These are phyloP conservation scores for Agriopis leucophaearia DNA, from an alignment of 2,888 invertebrate genomes.

Conservation along the genomic window DNA sequence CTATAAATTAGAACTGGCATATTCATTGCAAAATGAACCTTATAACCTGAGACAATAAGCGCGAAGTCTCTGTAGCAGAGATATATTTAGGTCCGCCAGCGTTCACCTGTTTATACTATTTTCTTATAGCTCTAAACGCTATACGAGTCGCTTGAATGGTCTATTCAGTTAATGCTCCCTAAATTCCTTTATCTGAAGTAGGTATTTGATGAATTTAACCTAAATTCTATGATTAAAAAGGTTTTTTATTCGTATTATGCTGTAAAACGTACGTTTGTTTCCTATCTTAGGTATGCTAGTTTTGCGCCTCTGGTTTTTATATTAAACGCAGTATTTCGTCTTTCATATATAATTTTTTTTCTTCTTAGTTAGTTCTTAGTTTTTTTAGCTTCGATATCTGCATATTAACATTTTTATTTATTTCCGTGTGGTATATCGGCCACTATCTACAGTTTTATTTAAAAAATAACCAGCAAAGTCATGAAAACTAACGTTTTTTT, in stretches of 20 bases:
- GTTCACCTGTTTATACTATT: conserved; percentile 34
- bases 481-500: too few species aligned
- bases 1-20: conserved; percentile 35
- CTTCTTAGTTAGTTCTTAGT: too few species aligned
- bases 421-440: too few species aligned
- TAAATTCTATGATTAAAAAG: conserved; percentile 24
- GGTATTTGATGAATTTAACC: conserved; percentile 29
- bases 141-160: conserved; percentile 36
- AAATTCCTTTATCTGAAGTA: conserved; percentile 30
- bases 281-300: not conserved
- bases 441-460: too few species aligned
- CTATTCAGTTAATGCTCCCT: conserved; percentile 34
- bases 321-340: too few species aligned
- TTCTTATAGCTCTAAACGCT: conserved; percentile 30
- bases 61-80: not conserved
- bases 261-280: not conserved
- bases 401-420: too few species aligned
- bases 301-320: not conserved
- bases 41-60: conserved; percentile 1
- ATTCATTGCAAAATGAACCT: conserved; percentile 8
- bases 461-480: too few species aligned
- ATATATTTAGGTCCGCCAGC: conserved; percentile 14
- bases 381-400: too few species aligned
- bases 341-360: too few species aligned
- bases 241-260: conserved; percentile 8